A percentile compares a stretch with the other conserved stretches of the same genome.
phyloP scores from a whole-genome alignment of 2,888 invertebrate genomes.

The Callyntrura guangdongensis region DNA sequence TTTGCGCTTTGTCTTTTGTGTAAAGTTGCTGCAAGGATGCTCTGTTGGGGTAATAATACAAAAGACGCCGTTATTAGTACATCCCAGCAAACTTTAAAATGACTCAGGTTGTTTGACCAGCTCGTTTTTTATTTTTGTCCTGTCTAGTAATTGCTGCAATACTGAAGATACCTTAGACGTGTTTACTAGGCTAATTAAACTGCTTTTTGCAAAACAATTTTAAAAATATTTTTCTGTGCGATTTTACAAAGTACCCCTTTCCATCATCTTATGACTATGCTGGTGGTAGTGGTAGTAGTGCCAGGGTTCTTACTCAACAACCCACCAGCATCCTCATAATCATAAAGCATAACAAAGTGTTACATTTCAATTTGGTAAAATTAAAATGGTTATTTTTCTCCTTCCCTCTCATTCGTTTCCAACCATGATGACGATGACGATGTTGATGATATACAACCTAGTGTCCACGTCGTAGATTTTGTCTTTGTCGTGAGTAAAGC shows the following conservation, averaged over 20 bases:
- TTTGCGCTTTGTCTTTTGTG: too few species aligned
- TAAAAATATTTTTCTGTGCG: constrained; percentile 23
- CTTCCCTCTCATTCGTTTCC: not conserved
- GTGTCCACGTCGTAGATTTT: not conserved
- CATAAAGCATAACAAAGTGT: constrained; percentile 11
- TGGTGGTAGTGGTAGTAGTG: not conserved
- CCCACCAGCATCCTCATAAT: not conserved
- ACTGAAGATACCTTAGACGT: not conserved
- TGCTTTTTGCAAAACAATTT: constrained; percentile 42
- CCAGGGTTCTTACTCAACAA: constrained; percentile 13
- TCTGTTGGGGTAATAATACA: constrained; percentile 18
- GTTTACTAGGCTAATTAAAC: constrained; percentile 35
- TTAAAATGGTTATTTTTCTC: constrained; percentile 34
- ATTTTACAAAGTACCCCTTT: constrained; percentile 41
- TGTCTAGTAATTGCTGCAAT: not conserved
- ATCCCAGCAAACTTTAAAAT: constrained; percentile 50
- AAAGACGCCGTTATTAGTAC: constrained; percentile 51
- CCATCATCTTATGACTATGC: constrained; percentile 30
- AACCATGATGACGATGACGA: too few species aligned
- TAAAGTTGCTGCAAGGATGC: not conserved
- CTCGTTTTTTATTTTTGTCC: constrained; percentile 27
- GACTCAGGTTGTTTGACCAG: constrained; percentile 19
- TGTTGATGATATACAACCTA: not conserved
- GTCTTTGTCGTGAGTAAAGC: constrained; percentile 24
- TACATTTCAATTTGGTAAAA: constrained; percentile 39